phyloP scores from a whole-genome alignment of 2,113 vertebrate species.

The Sinocyclocheilus grahami region DNA sequence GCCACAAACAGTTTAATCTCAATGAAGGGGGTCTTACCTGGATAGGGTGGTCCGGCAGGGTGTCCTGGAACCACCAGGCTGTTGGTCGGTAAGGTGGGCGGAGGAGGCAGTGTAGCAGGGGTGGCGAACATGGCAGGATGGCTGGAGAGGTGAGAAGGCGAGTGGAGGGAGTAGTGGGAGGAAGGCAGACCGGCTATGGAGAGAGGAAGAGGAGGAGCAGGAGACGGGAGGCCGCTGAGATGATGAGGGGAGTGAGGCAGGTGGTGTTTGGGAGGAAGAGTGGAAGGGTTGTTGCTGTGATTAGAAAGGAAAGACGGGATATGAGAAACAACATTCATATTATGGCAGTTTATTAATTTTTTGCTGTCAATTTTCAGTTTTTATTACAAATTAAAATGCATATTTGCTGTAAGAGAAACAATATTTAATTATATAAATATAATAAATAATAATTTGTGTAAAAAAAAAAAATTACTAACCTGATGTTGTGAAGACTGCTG shows the following conservation, averaged over 20 bases:
- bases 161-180: constrained; percentile 51
- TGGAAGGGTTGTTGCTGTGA: constrained; percentile 85
- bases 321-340: neutral
- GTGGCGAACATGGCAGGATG: constrained; percentile 96
- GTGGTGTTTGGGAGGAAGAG: constrained; percentile 86
- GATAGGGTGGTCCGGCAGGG: constrained; percentile 87
- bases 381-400: neutral
- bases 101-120: constrained; percentile 92
- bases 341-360: neutral
- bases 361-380: neutral
- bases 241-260: constrained; percentile 81
- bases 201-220: constrained; percentile 84
- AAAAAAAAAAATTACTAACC: constrained; percentile 67
- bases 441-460: too few relatives aligned
- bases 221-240: constrained; percentile 82
- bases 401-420: too few relatives aligned
- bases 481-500: constrained; percentile 87
- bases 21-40: constrained; percentile 67
- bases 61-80: constrained; percentile 96
- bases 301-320: constrained; percentile 35
- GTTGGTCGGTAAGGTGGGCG: constrained; percentile 94
- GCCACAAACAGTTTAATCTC: neutral
- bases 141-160: constrained; percentile 91
- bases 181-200: constrained; percentile 82
- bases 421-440: too few relatives aligned